Conservation (phyloP, 2,797 vertebrate species). For the Platyrinchus mystaceus region DNA sequence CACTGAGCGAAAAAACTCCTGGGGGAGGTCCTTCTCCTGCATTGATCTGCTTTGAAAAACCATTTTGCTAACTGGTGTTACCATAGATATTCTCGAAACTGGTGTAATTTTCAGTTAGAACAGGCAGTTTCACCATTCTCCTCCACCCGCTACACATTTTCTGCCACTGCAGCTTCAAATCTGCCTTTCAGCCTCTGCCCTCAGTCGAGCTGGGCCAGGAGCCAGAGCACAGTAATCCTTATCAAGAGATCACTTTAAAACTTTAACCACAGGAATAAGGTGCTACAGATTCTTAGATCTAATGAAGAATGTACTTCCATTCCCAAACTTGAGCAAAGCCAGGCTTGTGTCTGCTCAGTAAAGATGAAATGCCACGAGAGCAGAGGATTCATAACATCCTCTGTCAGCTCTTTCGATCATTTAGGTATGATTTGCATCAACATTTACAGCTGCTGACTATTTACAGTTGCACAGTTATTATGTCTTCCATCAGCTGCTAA, state of each 20-base stretch:
- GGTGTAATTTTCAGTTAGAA: background rate
- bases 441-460: conserved; percentile 23
- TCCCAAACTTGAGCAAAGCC: background rate
- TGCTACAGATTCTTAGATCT: background rate
- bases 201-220: conserved; percentile 9
- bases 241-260: background rate
- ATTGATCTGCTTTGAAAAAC: background rate
- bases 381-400: background rate
- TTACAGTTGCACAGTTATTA: conserved; percentile 8
- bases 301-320: background rate
- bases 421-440: conserved; percentile 11
- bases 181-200: background rate
- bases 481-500: conserved; percentile 49
- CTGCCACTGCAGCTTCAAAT: background rate
- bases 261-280: background rate
- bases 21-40: background rate
- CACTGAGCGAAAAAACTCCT: background rate
- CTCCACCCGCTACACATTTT: background rate
- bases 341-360: conserved; percentile 8
- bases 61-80: background rate
- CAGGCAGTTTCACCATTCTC: background rate
- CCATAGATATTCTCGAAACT: background rate
- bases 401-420: background rate
- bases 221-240: background rate
- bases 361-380: background rate